Base-by-base conservation (phyloP, 2,888 invertebrate genomes). In the Xestoiulus laeticollis region DNA sequence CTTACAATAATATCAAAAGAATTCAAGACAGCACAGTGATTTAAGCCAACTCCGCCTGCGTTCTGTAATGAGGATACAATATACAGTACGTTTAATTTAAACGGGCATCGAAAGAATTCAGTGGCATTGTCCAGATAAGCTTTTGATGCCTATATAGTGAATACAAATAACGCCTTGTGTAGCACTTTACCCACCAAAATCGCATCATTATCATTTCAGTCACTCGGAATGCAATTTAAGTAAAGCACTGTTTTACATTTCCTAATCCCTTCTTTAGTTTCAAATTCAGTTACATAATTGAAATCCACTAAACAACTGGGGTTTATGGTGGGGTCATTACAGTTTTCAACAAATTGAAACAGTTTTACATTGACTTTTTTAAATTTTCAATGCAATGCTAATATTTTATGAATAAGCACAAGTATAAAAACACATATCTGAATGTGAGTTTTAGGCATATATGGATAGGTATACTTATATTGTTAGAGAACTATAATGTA, bases 201-300 rank as follows among this genome's bases (percentile, higher is more conserved):
- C 26, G 10, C 26, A 68, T 26, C 26, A 68, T 78, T 30, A 78
- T 78, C 78, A 78, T 78, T 78, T 78, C 3, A 78, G 78, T 78
- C 78, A 78, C 78, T 78, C 78, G 78, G 78, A 78, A 30, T 78
- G 78, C 78, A 78, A 78, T 30, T 78, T 78, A 78, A 78, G 30
- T 26, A 32, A 78, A 78, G 78, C 78, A 30, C 26, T 30, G 78
- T 8, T 78, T 78, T 78, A 16, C 78, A 78, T 78, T 78, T 30
- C 14, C 30, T 32, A 78, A 32, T 78, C 78, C 78, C 78, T 78
- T 30, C 30, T 78, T 78, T 78, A 26, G 30, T 78, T 78, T 26
- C 78, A 78, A 78, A 78, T 78, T 30, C 78, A 78, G 78, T 78
- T 78, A 78, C 78, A 78, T 78, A 78, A 78, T 32, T 32, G 78